Percentiles rank a stretch among this genome's conserved stretches.
Conservation (phyloP, 2,113 vertebrate genomes). For the Sciurus niger region DNA sequence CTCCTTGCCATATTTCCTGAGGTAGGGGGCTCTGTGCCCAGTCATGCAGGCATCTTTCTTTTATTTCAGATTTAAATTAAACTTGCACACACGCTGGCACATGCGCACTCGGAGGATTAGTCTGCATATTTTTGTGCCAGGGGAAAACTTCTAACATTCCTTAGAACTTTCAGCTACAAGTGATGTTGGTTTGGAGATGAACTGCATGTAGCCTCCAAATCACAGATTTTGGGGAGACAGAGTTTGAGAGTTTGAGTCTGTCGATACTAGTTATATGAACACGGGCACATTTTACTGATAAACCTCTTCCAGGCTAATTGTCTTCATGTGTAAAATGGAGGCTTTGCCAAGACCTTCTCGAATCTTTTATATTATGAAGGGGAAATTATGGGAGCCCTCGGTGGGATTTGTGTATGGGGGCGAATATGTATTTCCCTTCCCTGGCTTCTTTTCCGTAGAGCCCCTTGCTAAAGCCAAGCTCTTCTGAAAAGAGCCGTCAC, state of each 20-base stretch:
- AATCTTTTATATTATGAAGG: neutral
- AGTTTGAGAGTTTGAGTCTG: neutral
- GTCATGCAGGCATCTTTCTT: neutral
- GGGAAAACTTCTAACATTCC: neutral
- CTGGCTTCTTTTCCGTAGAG: neutral
- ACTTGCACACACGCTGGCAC: too few species aligned
- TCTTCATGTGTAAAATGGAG: neutral
- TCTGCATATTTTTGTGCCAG: neutral
- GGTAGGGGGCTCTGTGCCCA: neutral
- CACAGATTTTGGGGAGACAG: neutral
- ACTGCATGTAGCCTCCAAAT: neutral
- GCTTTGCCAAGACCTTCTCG: neutral
- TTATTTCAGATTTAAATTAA: conserved; percentile 37
- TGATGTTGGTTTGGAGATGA: neutral
- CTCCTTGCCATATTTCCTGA: neutral
- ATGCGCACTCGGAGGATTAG: neutral
- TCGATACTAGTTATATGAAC: neutral
- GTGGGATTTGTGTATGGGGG: neutral
- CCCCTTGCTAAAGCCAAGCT: neutral
- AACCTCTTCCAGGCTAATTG: neutral
- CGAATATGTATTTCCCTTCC: neutral
- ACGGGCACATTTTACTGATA: neutral
- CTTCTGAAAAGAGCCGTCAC: neutral
- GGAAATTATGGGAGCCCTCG: neutral
- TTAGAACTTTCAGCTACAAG: neutral